These are phyloP conservation scores for Cataglyphis hispanica DNA, from an alignment of 1,140 invertebrate species.

Conservation along the genomic window DNA sequence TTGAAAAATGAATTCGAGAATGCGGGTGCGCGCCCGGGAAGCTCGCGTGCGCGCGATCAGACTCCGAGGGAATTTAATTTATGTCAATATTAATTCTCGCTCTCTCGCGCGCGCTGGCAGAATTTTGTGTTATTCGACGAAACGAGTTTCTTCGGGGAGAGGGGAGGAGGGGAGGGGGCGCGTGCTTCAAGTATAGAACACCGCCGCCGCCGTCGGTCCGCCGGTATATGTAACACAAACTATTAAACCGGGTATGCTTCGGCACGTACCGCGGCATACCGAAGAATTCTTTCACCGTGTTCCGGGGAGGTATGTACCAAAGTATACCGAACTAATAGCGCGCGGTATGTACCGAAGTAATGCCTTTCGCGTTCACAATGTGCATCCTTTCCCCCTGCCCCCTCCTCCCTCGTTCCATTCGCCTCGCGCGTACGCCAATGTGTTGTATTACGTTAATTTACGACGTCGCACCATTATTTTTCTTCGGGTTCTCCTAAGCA, in stretches of 20 bases:
- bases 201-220: slow-evolving; percentile 7
- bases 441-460: slow-evolving; percentile 53
- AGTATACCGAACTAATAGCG: slow-evolving; percentile 63
- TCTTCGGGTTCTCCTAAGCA: slow-evolving; percentile 9
- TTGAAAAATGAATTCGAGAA: slow-evolving; percentile 62
- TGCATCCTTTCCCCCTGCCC: slow-evolving; percentile 14
- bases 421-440: slow-evolving; percentile 1
- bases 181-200: slow-evolving; percentile 57
- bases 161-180: neutral
- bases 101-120: slow-evolving; percentile 46
- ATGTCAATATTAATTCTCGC: slow-evolving; percentile 64
- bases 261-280: slow-evolving; percentile 63
- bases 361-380: slow-evolving; percentile 62
- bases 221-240: slow-evolving; percentile 61
- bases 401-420: neutral
- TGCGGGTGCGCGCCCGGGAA: slow-evolving; percentile 49
- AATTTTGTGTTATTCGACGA: slow-evolving; percentile 65
- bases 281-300: slow-evolving; percentile 63
- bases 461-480: slow-evolving; percentile 19
- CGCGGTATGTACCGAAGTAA: slow-evolving; percentile 64
- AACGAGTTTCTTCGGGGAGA: slow-evolving; percentile 56
- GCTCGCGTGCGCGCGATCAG: slow-evolving; percentile 33
- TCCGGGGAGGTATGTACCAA: slow-evolving; percentile 58
- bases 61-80: slow-evolving; percentile 55
- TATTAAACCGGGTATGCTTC: slow-evolving; percentile 63